Conservation (phyloP, 2,888 invertebrate genomes). For the Abscondita cerata region DNA sequence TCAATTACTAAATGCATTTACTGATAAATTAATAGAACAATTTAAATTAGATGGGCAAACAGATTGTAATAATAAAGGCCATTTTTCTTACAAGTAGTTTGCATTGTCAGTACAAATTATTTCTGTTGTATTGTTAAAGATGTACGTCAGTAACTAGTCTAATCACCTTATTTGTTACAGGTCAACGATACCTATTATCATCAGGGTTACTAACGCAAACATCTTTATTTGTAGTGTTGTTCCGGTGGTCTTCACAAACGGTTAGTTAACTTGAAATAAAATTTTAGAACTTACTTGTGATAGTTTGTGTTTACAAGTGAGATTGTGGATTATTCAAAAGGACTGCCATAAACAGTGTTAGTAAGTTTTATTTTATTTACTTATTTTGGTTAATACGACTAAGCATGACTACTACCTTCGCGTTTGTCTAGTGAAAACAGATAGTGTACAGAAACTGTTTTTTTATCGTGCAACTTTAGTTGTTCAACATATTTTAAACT, state of each 20-base stretch:
- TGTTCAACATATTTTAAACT: too few species aligned
- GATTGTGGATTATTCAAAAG: constrained; percentile 27
- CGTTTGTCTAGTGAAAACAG: not conserved
- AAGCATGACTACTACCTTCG: not conserved
- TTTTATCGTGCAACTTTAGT: too few species aligned
- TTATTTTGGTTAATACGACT: not conserved
- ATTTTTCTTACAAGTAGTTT: too few species aligned
- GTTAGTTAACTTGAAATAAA: constrained; percentile 33
- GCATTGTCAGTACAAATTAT: too few species aligned
- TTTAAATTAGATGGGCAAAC: too few species aligned
- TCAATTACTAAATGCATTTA: too few species aligned
- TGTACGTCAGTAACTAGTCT: not conserved
- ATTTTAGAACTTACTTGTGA: constrained; percentile 36
- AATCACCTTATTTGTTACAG: constrained; percentile 21
- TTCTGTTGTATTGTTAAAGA: too few species aligned
- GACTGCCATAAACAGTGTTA: not conserved
- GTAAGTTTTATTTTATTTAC: constrained; percentile 1
- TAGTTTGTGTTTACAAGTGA: constrained; percentile 34
- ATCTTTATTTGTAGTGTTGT: constrained; percentile 19
- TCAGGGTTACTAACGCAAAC: constrained; percentile 17
- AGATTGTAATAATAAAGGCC: too few species aligned
- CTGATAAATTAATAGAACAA: too few species aligned
- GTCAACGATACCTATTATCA: constrained; percentile 18
- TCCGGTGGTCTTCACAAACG: constrained; percentile 20
- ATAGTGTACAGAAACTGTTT: not conserved